phyloP scores from a whole-genome alignment of 1,140 invertebrate genomes.

The Nephotettix cincticeps region DNA sequence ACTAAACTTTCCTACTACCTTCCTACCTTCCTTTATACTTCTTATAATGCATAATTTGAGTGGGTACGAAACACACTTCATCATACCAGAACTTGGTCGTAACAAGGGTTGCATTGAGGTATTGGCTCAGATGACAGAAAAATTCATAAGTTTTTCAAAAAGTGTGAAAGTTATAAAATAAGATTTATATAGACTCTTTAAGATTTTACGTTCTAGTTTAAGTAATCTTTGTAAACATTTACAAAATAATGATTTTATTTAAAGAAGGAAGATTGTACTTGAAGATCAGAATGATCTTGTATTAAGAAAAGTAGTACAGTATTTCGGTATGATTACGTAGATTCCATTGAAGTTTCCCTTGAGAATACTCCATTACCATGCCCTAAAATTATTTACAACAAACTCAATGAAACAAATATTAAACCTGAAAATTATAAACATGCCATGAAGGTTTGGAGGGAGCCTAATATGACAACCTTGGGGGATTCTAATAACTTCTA shows the following conservation, averaged over 20 bases:
- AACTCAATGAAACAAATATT: neutral
- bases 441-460: neutral
- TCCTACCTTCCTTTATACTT: conserved; percentile 23
- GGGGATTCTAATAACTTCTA: no score
- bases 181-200: neutral
- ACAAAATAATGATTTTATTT: neutral
- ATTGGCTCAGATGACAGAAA: neutral
- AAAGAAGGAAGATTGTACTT: neutral
- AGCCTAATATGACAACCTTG: no score
- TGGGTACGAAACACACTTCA: conserved; percentile 30
- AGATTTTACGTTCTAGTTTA: neutral
- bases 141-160: neutral
- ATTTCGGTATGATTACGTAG: neutral
- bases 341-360: neutral
- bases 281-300: neutral
- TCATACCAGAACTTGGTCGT: conserved; percentile 24
- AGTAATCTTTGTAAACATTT: neutral
- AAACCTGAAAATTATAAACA: neutral
- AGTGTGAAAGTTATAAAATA: neutral
- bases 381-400: neutral
- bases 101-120: neutral
- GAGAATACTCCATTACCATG: neutral
- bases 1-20: no score
- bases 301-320: neutral
- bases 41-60: conserved; percentile 33